phyloP scores from a whole-genome alignment of 2,797 vertebrate species.

The Mormyrus proboscirostris region DNA sequence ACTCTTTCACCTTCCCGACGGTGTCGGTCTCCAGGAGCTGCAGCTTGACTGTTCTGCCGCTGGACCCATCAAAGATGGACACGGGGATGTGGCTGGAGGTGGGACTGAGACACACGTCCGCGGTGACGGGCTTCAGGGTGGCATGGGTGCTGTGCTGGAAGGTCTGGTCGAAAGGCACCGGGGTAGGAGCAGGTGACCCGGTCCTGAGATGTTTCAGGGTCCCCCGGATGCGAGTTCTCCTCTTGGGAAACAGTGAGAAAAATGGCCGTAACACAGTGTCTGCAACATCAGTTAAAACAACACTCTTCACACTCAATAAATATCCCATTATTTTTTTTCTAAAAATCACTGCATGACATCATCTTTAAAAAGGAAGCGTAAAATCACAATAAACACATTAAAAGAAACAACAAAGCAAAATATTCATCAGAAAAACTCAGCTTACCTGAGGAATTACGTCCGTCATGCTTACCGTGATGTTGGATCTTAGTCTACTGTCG shows the following conservation, averaged over 20 bases:
- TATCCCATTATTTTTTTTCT: background rate
- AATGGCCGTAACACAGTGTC: background rate
- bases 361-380: background rate
- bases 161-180: background rate
- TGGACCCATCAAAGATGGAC: constrained; percentile 1
- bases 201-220: background rate
- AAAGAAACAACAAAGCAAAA: background rate
- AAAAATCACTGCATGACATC: background rate
- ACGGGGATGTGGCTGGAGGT: fast-evolving
- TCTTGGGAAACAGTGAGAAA: background rate
- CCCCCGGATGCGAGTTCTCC: too few relatives aligned
- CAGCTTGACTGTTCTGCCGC: background rate
- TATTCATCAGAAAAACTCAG: background rate
- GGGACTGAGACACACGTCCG: background rate
- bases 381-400: background rate
- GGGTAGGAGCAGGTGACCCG: background rate
- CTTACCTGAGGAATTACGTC: background rate
- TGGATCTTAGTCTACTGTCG: background rate
- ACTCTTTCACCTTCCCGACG: constrained; percentile 16
- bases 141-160: constrained; percentile 10
- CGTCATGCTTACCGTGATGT: background rate
- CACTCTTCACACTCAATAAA: background rate
- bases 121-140: background rate
- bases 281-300: background rate
- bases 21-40: constrained; percentile 2